Evolutionary conservation across 53 echinoderm and acorn worm genomes (phyloP).

Genomic region (Arbacia lixula): DNA sequence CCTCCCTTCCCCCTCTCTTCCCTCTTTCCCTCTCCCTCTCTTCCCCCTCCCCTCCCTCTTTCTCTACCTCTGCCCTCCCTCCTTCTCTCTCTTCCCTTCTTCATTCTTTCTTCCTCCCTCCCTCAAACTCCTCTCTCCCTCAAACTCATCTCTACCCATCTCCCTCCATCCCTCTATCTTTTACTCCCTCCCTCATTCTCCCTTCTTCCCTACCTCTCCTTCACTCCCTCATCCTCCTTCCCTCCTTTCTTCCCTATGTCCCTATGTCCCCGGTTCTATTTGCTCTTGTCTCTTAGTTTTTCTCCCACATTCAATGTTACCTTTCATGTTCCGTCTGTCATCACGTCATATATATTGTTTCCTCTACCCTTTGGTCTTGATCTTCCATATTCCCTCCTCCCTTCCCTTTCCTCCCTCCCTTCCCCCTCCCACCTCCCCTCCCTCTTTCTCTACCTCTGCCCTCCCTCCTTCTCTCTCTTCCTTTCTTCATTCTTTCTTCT

Average conservation of each 20-base stretch:
- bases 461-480: background rate
- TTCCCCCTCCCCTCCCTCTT: background rate
- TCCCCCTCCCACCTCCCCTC: background rate
- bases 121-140: background rate
- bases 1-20: background rate
- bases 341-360: too few relatives aligned
- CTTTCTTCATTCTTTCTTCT: too few relatives aligned
- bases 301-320: constrained; percentile 9
- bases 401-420: background rate
- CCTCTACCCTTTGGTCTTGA: too few relatives aligned
- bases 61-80: background rate
- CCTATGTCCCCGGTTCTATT: background rate
- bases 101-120: background rate
- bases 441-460: background rate
- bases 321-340: too few relatives aligned
- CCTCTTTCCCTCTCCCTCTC: background rate
- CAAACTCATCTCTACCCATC: too few relatives aligned
- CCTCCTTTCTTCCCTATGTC: background rate
- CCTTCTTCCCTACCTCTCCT: background rate
- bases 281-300: constrained; percentile 2
- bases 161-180: background rate
- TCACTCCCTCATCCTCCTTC: background rate
- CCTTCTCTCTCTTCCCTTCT: background rate
- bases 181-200: background rate
- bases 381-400: background rate